Percentiles rank a stretch among this genome's conserved stretches.
Conservation (phyloP, 1,140 invertebrate species). For the Anastatus disparis region DNA sequence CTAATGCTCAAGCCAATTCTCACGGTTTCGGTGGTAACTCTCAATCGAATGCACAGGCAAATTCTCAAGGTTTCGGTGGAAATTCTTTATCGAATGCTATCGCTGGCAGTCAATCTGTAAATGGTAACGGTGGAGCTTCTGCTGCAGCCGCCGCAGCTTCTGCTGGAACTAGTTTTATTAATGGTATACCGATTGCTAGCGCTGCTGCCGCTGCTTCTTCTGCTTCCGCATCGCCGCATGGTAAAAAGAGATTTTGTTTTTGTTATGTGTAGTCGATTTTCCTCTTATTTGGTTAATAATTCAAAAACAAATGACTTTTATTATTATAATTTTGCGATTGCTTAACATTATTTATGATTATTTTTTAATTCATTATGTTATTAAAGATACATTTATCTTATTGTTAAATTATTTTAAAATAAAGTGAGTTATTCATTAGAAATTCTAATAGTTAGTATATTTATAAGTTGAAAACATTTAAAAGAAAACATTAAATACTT, state of each 20-base stretch:
- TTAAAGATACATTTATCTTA: no score
- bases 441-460: no score
- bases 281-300: no score
- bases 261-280: no score
- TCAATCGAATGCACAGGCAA: conserved; percentile 14
- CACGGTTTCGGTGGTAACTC: neutral
- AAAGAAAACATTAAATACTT: no score
- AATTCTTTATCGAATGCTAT: conserved; percentile 6
- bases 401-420: no score
- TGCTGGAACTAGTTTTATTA: conserved; percentile 13
- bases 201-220: conserved; percentile 16
- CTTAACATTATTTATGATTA: no score
- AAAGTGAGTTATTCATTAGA: no score
- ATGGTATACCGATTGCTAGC: conserved; percentile 13
- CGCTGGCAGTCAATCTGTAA: neutral
- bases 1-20: neutral
- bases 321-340: no score
- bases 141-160: conserved; percentile 22
- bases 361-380: no score
- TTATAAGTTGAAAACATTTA: no score
- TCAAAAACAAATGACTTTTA: no score
- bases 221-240: neutral
- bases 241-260: neutral
- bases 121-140: neutral
- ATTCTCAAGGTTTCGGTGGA: conserved; percentile 5